Percentiles rank a stretch among this genome's conserved stretches.
These are phyloP conservation scores for Sigmodon hispidus DNA, from an alignment of 2,113 vertebrate species.

Conservation along the genomic window DNA sequence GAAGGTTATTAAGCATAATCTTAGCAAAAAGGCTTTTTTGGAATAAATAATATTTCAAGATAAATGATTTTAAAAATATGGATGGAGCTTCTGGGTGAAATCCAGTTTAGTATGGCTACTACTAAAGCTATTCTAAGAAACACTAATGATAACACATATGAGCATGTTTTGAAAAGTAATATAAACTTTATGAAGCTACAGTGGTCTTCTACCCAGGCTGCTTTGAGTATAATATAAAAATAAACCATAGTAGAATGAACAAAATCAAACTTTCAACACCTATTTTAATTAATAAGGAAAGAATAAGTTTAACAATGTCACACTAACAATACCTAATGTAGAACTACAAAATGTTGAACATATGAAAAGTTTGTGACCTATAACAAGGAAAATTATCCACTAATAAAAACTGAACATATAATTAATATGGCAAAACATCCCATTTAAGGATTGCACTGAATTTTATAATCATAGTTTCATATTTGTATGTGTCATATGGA, in stretches of 20 bases:
- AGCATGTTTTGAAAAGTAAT: constrained; percentile 45
- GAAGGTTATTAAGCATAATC: not conserved
- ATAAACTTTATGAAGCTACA: not conserved
- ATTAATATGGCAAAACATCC: not conserved
- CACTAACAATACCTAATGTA: not conserved
- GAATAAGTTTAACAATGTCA: not conserved
- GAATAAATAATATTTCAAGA: not conserved
- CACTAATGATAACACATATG: not conserved
- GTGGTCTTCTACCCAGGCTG: not conserved
- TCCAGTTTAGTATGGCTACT: not conserved
- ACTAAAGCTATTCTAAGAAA: not conserved
- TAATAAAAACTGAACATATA: not conserved
- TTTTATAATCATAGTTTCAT: not conserved
- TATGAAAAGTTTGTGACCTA: not conserved
- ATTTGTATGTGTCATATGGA: not conserved
- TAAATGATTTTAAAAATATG: constrained; percentile 12
- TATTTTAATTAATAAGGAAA: not conserved
- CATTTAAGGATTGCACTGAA: not conserved
- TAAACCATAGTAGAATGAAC: not conserved
- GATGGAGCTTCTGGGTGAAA: not conserved
- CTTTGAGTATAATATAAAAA: not conserved
- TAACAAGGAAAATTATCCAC: not conserved
- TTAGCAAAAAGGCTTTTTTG: constrained; percentile 20
- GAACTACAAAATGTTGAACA: not conserved
- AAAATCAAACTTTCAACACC: not conserved